Evolutionary conservation across 2,888 invertebrate species (phyloP).

Genomic region (Ornithoptera alexandrae): DNA sequence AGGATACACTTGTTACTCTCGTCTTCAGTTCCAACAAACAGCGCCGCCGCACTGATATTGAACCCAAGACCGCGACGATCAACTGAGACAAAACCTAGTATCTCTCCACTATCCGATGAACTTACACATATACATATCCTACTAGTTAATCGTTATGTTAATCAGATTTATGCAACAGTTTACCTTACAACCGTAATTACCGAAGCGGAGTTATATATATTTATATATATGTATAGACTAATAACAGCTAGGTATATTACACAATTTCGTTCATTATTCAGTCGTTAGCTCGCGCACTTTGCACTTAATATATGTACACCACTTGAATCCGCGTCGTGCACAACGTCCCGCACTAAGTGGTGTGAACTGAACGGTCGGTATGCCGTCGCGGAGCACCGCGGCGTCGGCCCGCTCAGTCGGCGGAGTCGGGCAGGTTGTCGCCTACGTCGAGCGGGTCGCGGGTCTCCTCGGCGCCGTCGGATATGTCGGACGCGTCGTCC

Average conservation of each 20-base stretch:
- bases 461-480: conserved; percentile 30
- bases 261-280: conserved; percentile 39
- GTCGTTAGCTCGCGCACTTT: conserved; percentile 7
- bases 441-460: conserved; percentile 36
- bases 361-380: neutral
- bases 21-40: conserved; percentile 6
- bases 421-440: conserved; percentile 27
- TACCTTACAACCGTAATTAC: conserved; percentile 69
- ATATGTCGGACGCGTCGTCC: conserved; percentile 30
- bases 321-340: conserved; percentile 6
- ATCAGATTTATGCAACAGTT: conserved; percentile 76
- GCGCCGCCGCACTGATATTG: conserved; percentile 1
- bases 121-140: conserved; percentile 61
- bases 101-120: conserved; percentile 61
- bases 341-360: too few relatives aligned
- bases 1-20: conserved; percentile 38
- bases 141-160: conserved; percentile 69
- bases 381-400: neutral
- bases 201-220: conserved; percentile 65
- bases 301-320: neutral
- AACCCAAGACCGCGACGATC: conserved; percentile 47
- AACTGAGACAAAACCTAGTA: conserved; percentile 50
- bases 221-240: conserved; percentile 40
- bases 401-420: conserved; percentile 7
- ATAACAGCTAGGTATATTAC: conserved; percentile 58